Percentiles rank a stretch among this genome's conserved stretches.
phyloP scores from a whole-genome alignment of 2,888 invertebrate genomes.

The Neelides folsomi region DNA sequence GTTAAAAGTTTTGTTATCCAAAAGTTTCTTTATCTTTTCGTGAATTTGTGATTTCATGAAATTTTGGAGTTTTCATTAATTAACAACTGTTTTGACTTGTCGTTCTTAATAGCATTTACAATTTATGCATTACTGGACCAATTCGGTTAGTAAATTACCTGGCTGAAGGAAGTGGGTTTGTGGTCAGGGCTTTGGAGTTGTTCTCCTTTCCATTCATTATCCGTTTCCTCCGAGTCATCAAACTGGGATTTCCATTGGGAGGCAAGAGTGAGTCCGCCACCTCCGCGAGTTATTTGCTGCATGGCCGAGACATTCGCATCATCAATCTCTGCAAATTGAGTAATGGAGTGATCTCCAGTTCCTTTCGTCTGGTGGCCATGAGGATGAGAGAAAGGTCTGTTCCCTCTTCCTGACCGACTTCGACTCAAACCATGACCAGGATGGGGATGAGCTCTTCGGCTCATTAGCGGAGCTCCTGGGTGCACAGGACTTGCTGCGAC shows the following conservation, averaged over 20 bases:
- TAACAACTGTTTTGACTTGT: too few relatives aligned
- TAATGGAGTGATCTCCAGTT: slow-evolving; percentile 61
- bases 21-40: not conserved
- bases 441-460: slow-evolving; percentile 15
- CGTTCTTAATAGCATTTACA: too few relatives aligned
- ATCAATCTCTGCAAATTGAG: slow-evolving; percentile 82
- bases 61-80: too few relatives aligned
- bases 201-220: slow-evolving; percentile 87
- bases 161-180: slow-evolving; percentile 32
- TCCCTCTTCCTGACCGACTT: slow-evolving; percentile 30
- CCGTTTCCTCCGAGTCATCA: slow-evolving; percentile 85
- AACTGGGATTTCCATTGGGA: slow-evolving; percentile 94
- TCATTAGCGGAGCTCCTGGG: slow-evolving; percentile 18
- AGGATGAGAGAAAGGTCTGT: slow-evolving; percentile 30
- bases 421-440: slow-evolving; percentile 30
- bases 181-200: slow-evolving; percentile 49
- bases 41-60: not conserved
- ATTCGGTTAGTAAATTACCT: slow-evolving; percentile 14
- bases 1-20: not conserved
- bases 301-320: slow-evolving; percentile 80
- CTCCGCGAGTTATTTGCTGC: slow-evolving; percentile 79
- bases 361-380: slow-evolving; percentile 20
- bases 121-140: too few relatives aligned
- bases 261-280: slow-evolving; percentile 60
- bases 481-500: slow-evolving; percentile 17